Base-by-base conservation (phyloP, 2,797 vertebrate species). In the Eulemur mongoz region DNA sequence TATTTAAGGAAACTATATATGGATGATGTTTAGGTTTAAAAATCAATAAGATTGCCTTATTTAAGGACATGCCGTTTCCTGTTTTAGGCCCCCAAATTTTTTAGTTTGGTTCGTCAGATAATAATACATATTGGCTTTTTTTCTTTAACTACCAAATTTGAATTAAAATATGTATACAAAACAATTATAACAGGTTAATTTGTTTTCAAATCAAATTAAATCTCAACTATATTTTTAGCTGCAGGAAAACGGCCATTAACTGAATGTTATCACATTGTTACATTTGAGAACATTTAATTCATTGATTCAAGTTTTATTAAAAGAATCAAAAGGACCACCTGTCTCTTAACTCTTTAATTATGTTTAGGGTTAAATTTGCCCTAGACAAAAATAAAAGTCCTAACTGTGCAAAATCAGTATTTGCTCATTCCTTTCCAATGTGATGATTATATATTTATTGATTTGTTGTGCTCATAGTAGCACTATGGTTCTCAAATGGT, bases 81-180 rank as follows among this genome's bases (percentile, higher is more conserved):
- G 2, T 79, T 97, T 93, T 83, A 7, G 10, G 4, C 10, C 57
- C 23, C 23, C 23, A 27, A 59, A 65, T 52, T 91, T 79, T 13
- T 35, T 94, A 4, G 73, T 97, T 94, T 82, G 8, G 9, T 6
- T 18, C 79, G 90, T 43, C 72, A 73, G 82, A 78, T 40, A 96
- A 97, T 91, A 57, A 0, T 8, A 11, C 12, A 52, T 95, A 78
- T 3, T 43, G 81, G 79, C 67, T 7, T 52, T 45, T 89, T 45
- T 40, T 20, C 94, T 98, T 25, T 54, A 86, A 93, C 73, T 10
- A 1, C 4, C 89, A 59, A 59, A 81, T 97, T 89, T 79, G 82
- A 96, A 95, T 95, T 92, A 97, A 97, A 95, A 85, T 6, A 69
- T 40, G 65, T 15, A 59, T 30, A 35, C 43, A 97, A 97, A 23